Evolutionary conservation across 2,888 invertebrate genomes (phyloP).

Genomic region (Temnothorax rugatulus): DNA sequence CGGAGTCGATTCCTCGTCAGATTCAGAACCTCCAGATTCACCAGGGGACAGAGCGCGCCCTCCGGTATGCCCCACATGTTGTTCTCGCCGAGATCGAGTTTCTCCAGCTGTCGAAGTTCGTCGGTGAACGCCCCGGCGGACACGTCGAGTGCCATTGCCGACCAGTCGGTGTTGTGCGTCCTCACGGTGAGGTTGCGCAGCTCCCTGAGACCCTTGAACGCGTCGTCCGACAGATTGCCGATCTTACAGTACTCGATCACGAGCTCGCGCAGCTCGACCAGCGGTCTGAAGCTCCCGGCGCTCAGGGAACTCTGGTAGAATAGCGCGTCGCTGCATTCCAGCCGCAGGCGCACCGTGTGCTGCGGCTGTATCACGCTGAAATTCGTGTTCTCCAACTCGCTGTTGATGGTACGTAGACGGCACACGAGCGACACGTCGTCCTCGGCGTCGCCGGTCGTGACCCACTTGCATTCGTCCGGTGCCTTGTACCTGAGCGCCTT

Average conservation of each 20-base stretch:
- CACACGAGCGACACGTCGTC: slow-evolving; percentile 91
- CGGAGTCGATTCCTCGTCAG: slow-evolving; percentile 93
- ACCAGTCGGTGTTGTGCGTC: slow-evolving; percentile 95
- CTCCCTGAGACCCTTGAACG: slow-evolving; percentile 93
- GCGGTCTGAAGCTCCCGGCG: slow-evolving; percentile 92
- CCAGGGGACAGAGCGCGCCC: slow-evolving; percentile 92
- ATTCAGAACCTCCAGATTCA: slow-evolving; percentile 92
- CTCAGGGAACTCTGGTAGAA: slow-evolving; percentile 93
- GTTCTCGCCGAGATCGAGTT: slow-evolving; percentile 92
- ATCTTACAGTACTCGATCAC: slow-evolving; percentile 94
- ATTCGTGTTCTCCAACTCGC: slow-evolving; percentile 93
- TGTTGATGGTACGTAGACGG: slow-evolving; percentile 92
- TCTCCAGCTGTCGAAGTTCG: slow-evolving; percentile 91
- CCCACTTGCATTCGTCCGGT: slow-evolving; percentile 94
- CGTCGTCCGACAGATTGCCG: slow-evolving; percentile 92
- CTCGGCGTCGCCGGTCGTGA: slow-evolving; percentile 90
- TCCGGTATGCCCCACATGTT: slow-evolving; percentile 94
- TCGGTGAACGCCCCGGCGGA: slow-evolving; percentile 92
- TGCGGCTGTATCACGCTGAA: slow-evolving; percentile 94
- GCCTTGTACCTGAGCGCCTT: slow-evolving; percentile 91
- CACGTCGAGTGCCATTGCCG: slow-evolving; percentile 92
- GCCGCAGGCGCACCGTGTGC: slow-evolving; percentile 91
- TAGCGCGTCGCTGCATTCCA: slow-evolving; percentile 93
- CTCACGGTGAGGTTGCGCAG: slow-evolving; percentile 93
- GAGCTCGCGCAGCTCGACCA: slow-evolving; percentile 92